Base-by-base conservation (phyloP, 2,797 vertebrate species). In the Coendou prehensilis region DNA sequence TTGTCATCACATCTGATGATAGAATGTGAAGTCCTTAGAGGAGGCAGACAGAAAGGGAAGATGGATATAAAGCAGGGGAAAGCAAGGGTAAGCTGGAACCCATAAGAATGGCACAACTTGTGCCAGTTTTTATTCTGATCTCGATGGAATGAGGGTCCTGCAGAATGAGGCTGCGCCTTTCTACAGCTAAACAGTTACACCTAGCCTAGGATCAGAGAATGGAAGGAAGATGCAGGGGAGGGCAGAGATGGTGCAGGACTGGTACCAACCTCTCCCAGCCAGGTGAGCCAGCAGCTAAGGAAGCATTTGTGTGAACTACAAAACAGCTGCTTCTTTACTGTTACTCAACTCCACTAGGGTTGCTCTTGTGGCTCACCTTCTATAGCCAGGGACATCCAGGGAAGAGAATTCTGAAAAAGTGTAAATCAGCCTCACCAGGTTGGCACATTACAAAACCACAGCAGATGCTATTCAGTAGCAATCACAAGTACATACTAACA, bases 321-420 rank as follows among this genome's bases (percentile, higher is more conserved):
- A 33, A 45, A 50, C 3, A 5, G 22, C 17, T 5, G 3, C 22
- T 61, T n/a, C 26, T 50, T 59, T 47, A 13, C 14, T 37, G 73
- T 87, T 47, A 17, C 13, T 69, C 14, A 22, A 47, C 28, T 79
- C 37, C 61, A 54, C 7, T 13, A 14, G 37, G 56, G 23, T 52
- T 54, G 75, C 18, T 56, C 10, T 6, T 6, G 14, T 50, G 37
- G 18, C 17, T 50, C 13, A 59, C 2, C 9, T 30, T 41, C 23
- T n/a, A 54, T 37, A 50, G 50, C 45, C 6, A 1, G 33, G 85
- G 54, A 57, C 2, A 3, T 7, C 17, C 14, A 30, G 2, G 41
- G n/a, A 59, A 87, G 47, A 59, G 30, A 83, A 85, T 76, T 56
- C 91, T 89, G 50, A 37, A 33, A 33, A 96, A 63, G 30, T 45